These are phyloP conservation scores for Meriones psammophilus DNA, from an alignment of 2,797 vertebrate genomes.

Conservation along the genomic window DNA sequence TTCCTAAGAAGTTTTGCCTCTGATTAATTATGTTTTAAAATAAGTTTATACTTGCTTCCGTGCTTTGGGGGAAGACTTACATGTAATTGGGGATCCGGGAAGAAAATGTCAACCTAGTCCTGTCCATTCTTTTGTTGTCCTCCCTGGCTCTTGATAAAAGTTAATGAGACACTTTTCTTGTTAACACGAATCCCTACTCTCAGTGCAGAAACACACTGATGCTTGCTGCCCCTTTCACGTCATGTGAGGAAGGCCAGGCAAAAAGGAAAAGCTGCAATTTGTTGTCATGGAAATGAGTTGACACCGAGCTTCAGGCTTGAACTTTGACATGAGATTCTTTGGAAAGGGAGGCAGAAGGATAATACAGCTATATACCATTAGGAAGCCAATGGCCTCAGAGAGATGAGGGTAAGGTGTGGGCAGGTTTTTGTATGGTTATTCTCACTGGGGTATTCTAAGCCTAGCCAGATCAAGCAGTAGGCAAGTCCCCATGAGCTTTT, in stretches of 20 bases:
- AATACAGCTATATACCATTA: not conserved
- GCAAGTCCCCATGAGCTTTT: not conserved
- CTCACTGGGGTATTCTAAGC: not conserved
- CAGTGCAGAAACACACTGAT: constrained; percentile 44
- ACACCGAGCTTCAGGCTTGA: constrained; percentile 50
- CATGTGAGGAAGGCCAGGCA: not conserved
- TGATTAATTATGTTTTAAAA: constrained; percentile 69
- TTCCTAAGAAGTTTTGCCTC: constrained; percentile 62
- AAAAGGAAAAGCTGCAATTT: constrained; percentile 38
- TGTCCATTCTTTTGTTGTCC: not conserved
- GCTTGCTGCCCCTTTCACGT: constrained; percentile 16
- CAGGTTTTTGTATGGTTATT: not conserved
- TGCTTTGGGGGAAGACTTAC: constrained; percentile 56
- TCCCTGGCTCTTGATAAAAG: constrained; percentile 47
- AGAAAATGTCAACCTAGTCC: constrained; percentile 21
- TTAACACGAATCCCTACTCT: constrained; percentile 32
- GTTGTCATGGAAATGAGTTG: constrained; percentile 75
- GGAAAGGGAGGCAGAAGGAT: not conserved
- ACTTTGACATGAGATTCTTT: constrained; percentile 35
- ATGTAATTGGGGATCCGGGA: constrained; percentile 60
- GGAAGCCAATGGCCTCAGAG: not conserved
- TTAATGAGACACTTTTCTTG: constrained; percentile 56
- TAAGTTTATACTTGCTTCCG: constrained; percentile 46
- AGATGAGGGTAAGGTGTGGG: not conserved
- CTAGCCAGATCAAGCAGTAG: not conserved